Evolutionary conservation across 2,113 vertebrate genomes (phyloP).

Genomic region (Anarrhichthys ocellatus): DNA sequence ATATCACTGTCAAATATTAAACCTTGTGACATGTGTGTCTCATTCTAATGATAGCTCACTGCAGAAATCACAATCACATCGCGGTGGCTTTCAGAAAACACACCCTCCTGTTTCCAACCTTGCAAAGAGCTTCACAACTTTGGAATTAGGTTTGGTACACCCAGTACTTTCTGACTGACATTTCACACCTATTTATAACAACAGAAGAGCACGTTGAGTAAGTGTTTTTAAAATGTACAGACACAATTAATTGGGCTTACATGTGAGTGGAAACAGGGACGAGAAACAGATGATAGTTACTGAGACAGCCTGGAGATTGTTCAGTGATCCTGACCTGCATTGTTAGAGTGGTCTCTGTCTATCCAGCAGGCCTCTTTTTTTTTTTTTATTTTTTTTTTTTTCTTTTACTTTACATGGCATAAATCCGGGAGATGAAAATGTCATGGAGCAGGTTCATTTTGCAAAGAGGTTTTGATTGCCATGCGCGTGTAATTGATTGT

Average conservation of each 20-base stretch:
- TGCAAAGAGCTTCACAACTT: slow-evolving; percentile 54
- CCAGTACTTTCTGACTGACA: slow-evolving; percentile 69
- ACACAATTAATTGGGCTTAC: slow-evolving; percentile 57
- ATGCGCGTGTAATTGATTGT: slow-evolving; percentile 88
- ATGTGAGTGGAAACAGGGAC: slow-evolving; percentile 39
- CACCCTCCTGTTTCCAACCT: slow-evolving; percentile 11
- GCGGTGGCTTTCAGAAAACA: slow-evolving; percentile 50
- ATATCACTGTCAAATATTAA: slow-evolving; percentile 75
- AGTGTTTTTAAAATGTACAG: slow-evolving; percentile 46
- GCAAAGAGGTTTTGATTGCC: slow-evolving; percentile 89
- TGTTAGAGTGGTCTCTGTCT: slow-evolving; percentile 56
- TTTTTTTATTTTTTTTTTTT: not conserved
- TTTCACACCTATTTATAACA: slow-evolving; percentile 73
- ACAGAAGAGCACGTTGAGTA: slow-evolving; percentile 50
- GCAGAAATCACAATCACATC: slow-evolving; percentile 47
- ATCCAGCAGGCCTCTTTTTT: slow-evolving; percentile 43
- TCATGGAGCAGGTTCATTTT: slow-evolving; percentile 88
- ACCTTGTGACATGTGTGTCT: slow-evolving; percentile 62
- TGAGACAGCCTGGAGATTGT: slow-evolving; percentile 57
- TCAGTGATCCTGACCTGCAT: slow-evolving; percentile 68
- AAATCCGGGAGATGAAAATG: slow-evolving; percentile 89
- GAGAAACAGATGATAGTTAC: slow-evolving; percentile 37
- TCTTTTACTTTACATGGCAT: slow-evolving; percentile 73
- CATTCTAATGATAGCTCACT: slow-evolving; percentile 75
- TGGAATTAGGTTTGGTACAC: slow-evolving; percentile 50